Percentiles rank a stretch among this genome's conserved stretches.
Conservation (phyloP, 2,888 invertebrate species). For the Eupithecia abbreviata region DNA sequence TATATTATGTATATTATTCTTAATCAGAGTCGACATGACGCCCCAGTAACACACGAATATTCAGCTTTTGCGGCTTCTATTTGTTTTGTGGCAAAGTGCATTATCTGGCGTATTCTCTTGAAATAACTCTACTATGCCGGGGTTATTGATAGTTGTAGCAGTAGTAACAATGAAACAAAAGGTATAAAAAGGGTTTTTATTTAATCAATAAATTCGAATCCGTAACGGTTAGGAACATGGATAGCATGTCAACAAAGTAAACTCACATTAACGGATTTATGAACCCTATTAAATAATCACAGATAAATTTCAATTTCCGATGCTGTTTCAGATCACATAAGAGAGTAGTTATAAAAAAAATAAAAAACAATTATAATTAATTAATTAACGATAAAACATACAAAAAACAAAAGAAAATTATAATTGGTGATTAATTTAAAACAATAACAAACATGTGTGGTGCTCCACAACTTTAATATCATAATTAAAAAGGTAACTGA, state of each 20-base stretch:
- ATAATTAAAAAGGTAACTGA: background rate
- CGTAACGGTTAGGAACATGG: background rate
- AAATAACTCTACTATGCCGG: background rate
- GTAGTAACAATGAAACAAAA: background rate
- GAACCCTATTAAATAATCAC: constrained; percentile 3
- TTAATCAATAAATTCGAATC: background rate
- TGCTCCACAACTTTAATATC: background rate
- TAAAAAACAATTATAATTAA: background rate
- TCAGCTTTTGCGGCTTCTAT: too few relatives aligned
- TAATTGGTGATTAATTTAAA: background rate
- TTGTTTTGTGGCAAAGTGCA: background rate
- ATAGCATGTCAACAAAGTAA: background rate
- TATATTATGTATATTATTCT: too few relatives aligned
- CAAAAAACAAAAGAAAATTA: constrained; percentile 1
- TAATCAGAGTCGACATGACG: too few relatives aligned
- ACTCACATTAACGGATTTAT: background rate
- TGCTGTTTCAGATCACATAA: background rate
- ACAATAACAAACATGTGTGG: background rate
- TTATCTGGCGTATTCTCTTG: background rate
- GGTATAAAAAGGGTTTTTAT: background rate
- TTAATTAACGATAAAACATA: constrained; percentile 4
- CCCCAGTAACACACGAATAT: too few relatives aligned
- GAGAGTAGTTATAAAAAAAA: background rate
- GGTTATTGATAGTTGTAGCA: background rate
- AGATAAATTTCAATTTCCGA: constrained; percentile 13